Percentiles rank a stretch among this genome's conserved stretches.
Evolutionary conservation across 2,113 vertebrate species (phyloP).

Genomic region (Columba livia): DNA sequence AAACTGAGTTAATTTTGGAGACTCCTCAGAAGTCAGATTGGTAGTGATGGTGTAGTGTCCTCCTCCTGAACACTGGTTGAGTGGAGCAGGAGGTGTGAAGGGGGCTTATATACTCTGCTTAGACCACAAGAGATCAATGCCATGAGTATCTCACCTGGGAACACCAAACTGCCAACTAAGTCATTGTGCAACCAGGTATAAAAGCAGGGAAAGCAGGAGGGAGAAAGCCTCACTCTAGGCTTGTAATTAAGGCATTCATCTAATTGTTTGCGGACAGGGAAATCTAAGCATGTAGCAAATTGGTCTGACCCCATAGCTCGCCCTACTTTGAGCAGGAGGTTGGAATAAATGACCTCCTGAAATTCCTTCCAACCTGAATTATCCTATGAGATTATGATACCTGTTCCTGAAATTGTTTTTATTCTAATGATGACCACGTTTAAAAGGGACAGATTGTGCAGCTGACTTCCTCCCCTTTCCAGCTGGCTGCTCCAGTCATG

Average conservation of each 20-base stretch:
- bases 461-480: background rate
- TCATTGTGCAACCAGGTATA: background rate
- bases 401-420: background rate
- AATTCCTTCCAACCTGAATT: background rate
- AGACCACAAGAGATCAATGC: background rate
- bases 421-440: background rate
- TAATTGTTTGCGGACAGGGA: background rate
- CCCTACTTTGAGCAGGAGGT: background rate
- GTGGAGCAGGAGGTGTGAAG: background rate
- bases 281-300: background rate
- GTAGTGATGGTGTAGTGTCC: background rate
- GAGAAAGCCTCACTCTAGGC: background rate
- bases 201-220: background rate
- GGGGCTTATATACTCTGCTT: background rate
- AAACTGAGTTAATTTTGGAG: background rate
- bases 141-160: background rate
- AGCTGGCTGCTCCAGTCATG: background rate
- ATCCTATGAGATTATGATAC: background rate
- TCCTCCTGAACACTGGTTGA: background rate
- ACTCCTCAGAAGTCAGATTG: background rate
- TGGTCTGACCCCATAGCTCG: background rate
- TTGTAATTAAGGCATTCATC: background rate
- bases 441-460: background rate
- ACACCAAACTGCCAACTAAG: background rate
- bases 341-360: background rate